Evolutionary conservation across 2,113 vertebrate genomes (phyloP), one percentile per base, ranked within the genome.

Genomic region (Sinocyclocheilus anophthalmus): DNA sequence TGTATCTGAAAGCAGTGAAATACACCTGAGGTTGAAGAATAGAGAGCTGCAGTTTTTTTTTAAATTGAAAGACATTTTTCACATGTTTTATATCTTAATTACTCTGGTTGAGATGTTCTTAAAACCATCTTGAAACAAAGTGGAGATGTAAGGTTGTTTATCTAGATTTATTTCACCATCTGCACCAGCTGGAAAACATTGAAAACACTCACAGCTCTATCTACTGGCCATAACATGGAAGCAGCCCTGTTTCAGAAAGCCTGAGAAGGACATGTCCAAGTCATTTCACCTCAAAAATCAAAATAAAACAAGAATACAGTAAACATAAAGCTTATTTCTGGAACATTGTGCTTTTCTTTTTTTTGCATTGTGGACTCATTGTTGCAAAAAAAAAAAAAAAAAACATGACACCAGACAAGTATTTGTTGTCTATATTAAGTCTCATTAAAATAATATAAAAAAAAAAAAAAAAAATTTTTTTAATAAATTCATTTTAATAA

Each of bases 81-180:
- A 63, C 61, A 20, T 7, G 45, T 5, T 82, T 82, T 69, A 70
- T 22, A 82, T 82, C 80, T 33, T 65, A 45, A 67, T 70, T 70
- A 50, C 26, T 53, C 10, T 7, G 16, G 42, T 70, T 30, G 80
- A 82, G 39, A 33, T 82, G 45, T 70, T 82, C 24, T 70, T 18
- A n/a, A 69, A 70, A 26, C 45, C 18, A 53, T 82, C 20, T 70
- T 22, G 63, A 69, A 70, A 81, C 39, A 65, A 65, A 82, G 63
- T 53, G 80, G 45, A 82, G 63, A 5, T 69, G 80, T 82, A 63
- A 1, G 80, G 39, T 53, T 70, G 61, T 30, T 70, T 53, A 50
- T 50, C n/a, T 69, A 67, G 63, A 82, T 82, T 48, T 69, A 50
- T 82, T 53, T 33, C 63, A 53, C 63, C 42, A 22, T 37, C 12